Conservation (phyloP, 64 coral and sea anemone species). For the Porites lutea region DNA sequence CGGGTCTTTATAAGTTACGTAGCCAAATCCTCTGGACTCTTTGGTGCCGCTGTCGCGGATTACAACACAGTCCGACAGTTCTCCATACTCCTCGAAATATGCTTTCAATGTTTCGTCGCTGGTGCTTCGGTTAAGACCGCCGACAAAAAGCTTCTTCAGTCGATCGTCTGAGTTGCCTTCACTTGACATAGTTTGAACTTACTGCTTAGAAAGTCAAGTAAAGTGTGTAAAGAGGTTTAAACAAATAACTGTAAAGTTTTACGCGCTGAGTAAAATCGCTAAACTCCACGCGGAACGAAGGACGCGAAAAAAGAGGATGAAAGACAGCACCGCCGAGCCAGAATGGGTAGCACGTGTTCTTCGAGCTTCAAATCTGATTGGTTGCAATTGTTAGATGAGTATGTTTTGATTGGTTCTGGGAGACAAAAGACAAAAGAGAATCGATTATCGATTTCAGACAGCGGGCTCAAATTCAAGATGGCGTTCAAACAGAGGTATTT, state of each 20-base stretch:
- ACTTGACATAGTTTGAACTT: slow-evolving; percentile 23
- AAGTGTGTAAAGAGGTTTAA: background rate
- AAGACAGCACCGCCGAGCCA: background rate
- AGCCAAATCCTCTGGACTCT: slow-evolving; percentile 91
- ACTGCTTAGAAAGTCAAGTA: background rate
- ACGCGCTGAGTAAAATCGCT: background rate
- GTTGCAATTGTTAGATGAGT: background rate
- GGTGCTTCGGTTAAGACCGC: slow-evolving; percentile 77
- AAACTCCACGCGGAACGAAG: background rate
- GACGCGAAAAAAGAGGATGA: background rate
- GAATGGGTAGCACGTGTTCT: slow-evolving; percentile 10
- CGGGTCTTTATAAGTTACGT: slow-evolving; percentile 88
- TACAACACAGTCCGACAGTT: slow-evolving; percentile 91
- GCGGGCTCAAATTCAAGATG: slow-evolving; percentile 63
- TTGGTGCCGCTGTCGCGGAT: slow-evolving; percentile 74
- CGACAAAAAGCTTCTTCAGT: slow-evolving; percentile 89
- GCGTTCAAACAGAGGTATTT: slow-evolving; percentile 75
- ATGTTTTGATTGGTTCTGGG: slow-evolving; percentile 20
- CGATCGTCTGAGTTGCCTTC: slow-evolving; percentile 13
- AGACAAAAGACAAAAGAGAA: background rate
- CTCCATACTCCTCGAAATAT: slow-evolving; percentile 83
- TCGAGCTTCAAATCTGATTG: background rate
- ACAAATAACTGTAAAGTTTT: background rate
- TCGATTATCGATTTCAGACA: background rate
- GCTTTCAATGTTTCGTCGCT: slow-evolving; percentile 73